Base-by-base conservation (phyloP, 92 coral and sea anemone species). In the Meandrina meandrites region DNA sequence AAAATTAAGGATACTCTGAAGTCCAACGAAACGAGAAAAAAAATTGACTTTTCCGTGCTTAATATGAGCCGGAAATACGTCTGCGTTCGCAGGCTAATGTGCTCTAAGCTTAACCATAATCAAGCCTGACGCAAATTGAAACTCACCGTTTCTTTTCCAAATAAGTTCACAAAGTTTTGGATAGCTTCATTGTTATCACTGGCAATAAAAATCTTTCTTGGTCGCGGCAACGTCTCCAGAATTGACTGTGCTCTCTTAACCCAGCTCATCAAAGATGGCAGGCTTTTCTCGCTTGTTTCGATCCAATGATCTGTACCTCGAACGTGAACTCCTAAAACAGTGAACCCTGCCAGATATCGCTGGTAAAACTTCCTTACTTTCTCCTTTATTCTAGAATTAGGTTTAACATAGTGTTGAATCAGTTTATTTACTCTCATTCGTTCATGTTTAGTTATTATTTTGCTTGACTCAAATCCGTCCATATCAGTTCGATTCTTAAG, bases 301-400 rank as follows among this genome's bases (percentile, higher is more conserved):
- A 0, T 14, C 82, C 77, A 83, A 83, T 91, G 96, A 60, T 94
- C 45, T 40, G 45, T 40, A 40, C 45, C 45, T 2, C 45, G 45
- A 28, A 94, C 85, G 87, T 94, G 96, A 28, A 94, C 94, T 72
- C 95, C 94, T 58, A 94, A 85, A 22, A 94, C 40, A 56, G 85
- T 84, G 70, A 87, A 62, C 15, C 93, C 94, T 4, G 50, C 62
- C 80, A 94, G 47, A 60, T 89, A 31, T 4, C 86, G 30, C 10
- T 74, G 79, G 56, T 81, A 84, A 34, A 91, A 94, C 30, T 12
- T 40, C 24, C 84, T 71, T 19, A 90, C 92, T 5, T 53, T 60
- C 68, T 81, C 70, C 40, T 24, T 80, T n/a, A 94, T 91, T 15
- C 76, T 66, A 18, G 76, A 76, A 18, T 73, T 78, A 14, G 92